phyloP scores from a whole-genome alignment of 2,888 invertebrate species.

The Acholoe squamosa region DNA sequence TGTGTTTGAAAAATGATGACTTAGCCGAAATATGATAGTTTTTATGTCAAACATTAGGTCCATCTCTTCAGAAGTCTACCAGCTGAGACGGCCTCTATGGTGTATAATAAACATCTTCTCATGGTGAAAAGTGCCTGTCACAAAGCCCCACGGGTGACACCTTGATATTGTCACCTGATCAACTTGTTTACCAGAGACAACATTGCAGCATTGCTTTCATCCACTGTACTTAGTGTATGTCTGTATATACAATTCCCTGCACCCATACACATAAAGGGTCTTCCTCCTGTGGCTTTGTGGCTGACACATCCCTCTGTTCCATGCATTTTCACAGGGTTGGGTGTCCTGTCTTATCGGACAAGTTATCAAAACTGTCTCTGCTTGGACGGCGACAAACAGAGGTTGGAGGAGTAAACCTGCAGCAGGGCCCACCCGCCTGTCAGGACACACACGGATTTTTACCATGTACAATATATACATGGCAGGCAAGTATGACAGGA shows the following conservation, averaged over 20 bases:
- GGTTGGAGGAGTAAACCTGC: neutral
- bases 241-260: neutral
- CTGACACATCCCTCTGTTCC: neutral
- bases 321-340: neutral
- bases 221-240: neutral
- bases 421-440: neutral
- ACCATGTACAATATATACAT: constrained; percentile 36
- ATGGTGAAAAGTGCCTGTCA: constrained; percentile 2
- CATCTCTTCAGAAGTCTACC: too few species aligned
- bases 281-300: neutral
- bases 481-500: neutral
- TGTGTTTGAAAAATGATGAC: neutral
- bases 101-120: too few species aligned
- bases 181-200: neutral
- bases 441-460: constrained; percentile 31
- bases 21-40: neutral
- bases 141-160: neutral
- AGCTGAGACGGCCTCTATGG: too few species aligned
- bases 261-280: neutral
- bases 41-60: too few species aligned
- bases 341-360: constrained; percentile 21
- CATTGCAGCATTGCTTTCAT: constrained; percentile 26
- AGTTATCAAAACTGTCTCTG: constrained; percentile 12
- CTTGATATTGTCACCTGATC: constrained; percentile 10
- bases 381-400: neutral